Evolutionary conservation across 2,113 vertebrate genomes (phyloP), one percentile per base, ranked within the genome.

Genomic region (human (Homo sapiens)): DNA sequence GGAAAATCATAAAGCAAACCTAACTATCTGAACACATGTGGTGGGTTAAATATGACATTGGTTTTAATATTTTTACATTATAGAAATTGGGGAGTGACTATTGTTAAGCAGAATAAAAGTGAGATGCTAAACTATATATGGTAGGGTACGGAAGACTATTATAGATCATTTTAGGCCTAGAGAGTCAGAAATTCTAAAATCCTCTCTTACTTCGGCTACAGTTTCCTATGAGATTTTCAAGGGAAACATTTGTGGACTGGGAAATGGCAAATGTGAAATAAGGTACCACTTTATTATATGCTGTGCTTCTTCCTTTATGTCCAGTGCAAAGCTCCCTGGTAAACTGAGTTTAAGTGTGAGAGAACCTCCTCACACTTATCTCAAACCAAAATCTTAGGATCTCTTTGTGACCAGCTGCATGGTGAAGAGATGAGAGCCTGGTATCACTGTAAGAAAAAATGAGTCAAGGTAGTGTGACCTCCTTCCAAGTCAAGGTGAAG

Each of bases 31-130:
- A 89, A 38, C 40, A 78, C 20, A 50, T 2, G 2, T 61, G 23
- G 73, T 11, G 89, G 57, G 20, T 73, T 96, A 92, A 76, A 86
- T 55, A 52, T 22, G 35, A 80, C 32, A 79, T 73, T 7, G 13
- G 5, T 64, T 96, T 23, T 52, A 79, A 38, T 35, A 43, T 79
- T 79, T 84, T 90, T 43, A 88, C 5, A 83, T 82, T 90, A 93
- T 66, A 57, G 40, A 70, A 7, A 89, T 5, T 3, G 12, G 4
- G 38, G 23, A 48, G 20, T 4, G 30, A 30, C 17, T 83, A 38
- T 61, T 79, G 17, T 64, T 92, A 92, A 97, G 22, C 10, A 93
- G 40, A 40, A 87, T 75, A 92, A 97, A 93, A 82, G 32, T 7
- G 82, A 92, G n/a, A 79, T n/a, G 72, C 17, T 78, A 81, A 97